phyloP scores from a whole-genome alignment of 2,888 invertebrate genomes.

The Ceramica pisi region DNA sequence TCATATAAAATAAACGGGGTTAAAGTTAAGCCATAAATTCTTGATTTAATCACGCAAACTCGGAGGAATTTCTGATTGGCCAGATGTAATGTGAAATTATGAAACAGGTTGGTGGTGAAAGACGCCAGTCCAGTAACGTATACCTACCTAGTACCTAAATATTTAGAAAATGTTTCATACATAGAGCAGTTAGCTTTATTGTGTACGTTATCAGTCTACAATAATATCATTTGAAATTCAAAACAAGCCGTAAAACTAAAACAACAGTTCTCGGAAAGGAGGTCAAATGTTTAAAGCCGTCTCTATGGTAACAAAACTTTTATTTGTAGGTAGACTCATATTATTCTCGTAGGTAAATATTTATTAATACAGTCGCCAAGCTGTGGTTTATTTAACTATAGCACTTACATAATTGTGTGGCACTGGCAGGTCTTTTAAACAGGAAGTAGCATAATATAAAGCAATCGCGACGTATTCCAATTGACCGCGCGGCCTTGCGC shows the following conservation, averaged over 20 bases:
- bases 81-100: slow-evolving; percentile 1
- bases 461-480: slow-evolving; percentile 46
- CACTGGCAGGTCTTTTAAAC: slow-evolving; percentile 40
- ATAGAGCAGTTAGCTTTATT: background rate
- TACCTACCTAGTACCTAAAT: no score
- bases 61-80: background rate
- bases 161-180: background rate
- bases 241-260: slow-evolving; percentile 8
- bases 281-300: slow-evolving; percentile 35
- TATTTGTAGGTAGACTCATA: slow-evolving; percentile 3
- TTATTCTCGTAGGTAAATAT: slow-evolving; percentile 19
- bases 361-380: slow-evolving; percentile 13
- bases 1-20: slow-evolving; percentile 25
- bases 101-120: background rate
- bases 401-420: slow-evolving; percentile 44
- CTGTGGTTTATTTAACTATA: slow-evolving; percentile 38
- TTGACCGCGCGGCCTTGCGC: slow-evolving; percentile 63
- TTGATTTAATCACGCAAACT: slow-evolving; percentile 11
- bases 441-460: slow-evolving; percentile 56
- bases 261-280: slow-evolving; percentile 26
- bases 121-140: no score
- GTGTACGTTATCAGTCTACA: background rate
- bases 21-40: slow-evolving; percentile 29
- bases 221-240: background rate
- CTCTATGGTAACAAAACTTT: slow-evolving; percentile 31